Percentiles rank a stretch among this genome's conserved stretches.
These are phyloP conservation scores for Eospalax fontanierii DNA, from an alignment of 2,797 vertebrate genomes.

Conservation along the genomic window DNA sequence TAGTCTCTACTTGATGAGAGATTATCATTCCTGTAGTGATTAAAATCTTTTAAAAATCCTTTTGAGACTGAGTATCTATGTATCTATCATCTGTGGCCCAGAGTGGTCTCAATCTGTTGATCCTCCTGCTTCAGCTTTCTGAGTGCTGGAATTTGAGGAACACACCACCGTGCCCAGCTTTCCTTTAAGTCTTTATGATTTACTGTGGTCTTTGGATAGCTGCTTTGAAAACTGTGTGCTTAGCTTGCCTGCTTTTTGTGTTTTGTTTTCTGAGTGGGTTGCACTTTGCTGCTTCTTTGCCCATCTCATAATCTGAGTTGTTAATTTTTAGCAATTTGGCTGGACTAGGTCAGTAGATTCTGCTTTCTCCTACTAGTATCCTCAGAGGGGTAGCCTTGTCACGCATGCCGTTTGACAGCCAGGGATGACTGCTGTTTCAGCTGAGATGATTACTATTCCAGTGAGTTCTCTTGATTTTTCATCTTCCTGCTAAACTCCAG, in stretches of 20 bases:
- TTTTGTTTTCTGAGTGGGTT: neutral
- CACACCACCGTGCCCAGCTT: neutral
- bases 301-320: neutral
- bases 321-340: neutral
- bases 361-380: neutral
- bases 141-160: too few relatives aligned
- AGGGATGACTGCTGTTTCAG: neutral
- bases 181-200: constrained; percentile 21
- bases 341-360: neutral
- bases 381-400: neutral
- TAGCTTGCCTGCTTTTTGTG: neutral
- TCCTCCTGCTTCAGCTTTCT: neutral
- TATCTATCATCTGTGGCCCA: neutral
- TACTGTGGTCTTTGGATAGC: constrained; percentile 33
- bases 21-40: neutral
- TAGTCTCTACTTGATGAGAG: neutral
- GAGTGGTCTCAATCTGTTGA: neutral
- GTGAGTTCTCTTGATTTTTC: neutral
- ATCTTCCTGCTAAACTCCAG: neutral
- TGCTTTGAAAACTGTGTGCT: neutral
- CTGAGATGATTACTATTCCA: neutral
- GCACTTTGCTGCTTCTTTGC: constrained; percentile 41
- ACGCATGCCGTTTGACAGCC: neutral
- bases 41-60: neutral
- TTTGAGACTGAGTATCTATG: neutral